Evolutionary conservation across 2,888 invertebrate genomes (phyloP), one percentile per base, ranked within the genome.

Genomic region (Balanococcus diminutus): DNA sequence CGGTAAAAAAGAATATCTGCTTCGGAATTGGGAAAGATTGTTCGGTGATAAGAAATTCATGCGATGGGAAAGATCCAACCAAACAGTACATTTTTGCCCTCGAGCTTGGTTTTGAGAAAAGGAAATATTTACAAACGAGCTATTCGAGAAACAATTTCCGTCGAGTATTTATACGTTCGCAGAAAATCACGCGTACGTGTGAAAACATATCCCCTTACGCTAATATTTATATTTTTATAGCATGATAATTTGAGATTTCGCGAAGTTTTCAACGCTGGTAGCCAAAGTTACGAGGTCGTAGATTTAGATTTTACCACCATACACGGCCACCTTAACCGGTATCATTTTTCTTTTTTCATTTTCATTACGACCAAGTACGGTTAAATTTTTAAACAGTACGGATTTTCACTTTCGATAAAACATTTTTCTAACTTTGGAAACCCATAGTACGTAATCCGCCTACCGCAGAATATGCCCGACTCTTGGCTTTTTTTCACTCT

Each of bases 351-450:
- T 61, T 61, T 61, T 61, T 61, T 61, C 61, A 61, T 61, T 61
- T 61, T 61, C 61, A 61, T 61, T 67, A 67, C 11, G 11, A 14
- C 11, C 67, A 28, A 67, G 67, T 28, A 67, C 5, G 28, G 28
- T 67, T 36, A 36, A 36, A 79, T 79, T 32, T 79, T 36, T 22
- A 79, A 79, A 79, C 31, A 79, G 75, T 36, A 6, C 19, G 36
- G 75, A 79, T 79, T 79, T 79, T 36, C 36, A 36, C 36, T 79
- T 72, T 79, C 36, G 75, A 79, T 79, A 22, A 32, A 36, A 79
- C 19, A 79, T 36, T 36, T 36, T 19, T 28, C 67, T 11, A 67
- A 67, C 28, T 67, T 67, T 28, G 28, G 2, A 28, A 61, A 14
- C 46, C 46, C 11, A n/a, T 46, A 46, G 51, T n/a, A 51, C 51